Conservation (phyloP, 2,797 vertebrate genomes). For the Cirrhinus molitorella region DNA sequence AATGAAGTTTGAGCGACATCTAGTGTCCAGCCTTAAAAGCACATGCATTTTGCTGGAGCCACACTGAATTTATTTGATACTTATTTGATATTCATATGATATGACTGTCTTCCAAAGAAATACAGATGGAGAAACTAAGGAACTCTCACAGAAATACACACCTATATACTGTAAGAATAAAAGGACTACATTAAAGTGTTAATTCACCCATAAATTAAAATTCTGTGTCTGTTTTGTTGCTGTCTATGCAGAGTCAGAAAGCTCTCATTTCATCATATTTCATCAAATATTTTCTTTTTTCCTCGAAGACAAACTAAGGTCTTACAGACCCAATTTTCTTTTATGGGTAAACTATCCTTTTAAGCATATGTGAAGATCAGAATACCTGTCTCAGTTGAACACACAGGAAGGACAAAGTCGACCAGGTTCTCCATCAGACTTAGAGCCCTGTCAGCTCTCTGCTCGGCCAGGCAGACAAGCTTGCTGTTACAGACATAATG, state of each 20-base stretch:
- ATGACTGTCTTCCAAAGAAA: neutral
- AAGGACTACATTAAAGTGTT: too few species aligned
- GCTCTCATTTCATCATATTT: too few species aligned
- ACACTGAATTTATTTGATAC: neutral
- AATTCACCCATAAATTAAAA: too few species aligned
- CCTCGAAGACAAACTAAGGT: too few species aligned
- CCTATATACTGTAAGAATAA: too few species aligned
- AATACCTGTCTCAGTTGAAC: constrained; percentile 74
- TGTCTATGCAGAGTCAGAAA: too few species aligned
- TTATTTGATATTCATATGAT: too few species aligned
- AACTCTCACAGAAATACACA: too few species aligned
- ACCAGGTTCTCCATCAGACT: constrained; percentile 76
- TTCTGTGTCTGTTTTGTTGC: too few species aligned
- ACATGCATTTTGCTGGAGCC: neutral
- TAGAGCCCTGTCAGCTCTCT: constrained; percentile 71
- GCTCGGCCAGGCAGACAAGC: constrained; percentile 73
- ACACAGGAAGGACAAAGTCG: constrained; percentile 73
- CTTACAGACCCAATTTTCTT: too few species aligned
- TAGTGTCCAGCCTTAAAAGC: constrained; percentile 37
- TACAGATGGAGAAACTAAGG: neutral
- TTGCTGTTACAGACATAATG: constrained; percentile 71
- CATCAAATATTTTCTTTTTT: too few species aligned
- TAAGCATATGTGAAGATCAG: neutral
- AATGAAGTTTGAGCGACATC: constrained; percentile 29
- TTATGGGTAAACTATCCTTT: too few species aligned